Conservation (phyloP, 2,888 invertebrate genomes). For the Mesorhabditis sp. region DNA sequence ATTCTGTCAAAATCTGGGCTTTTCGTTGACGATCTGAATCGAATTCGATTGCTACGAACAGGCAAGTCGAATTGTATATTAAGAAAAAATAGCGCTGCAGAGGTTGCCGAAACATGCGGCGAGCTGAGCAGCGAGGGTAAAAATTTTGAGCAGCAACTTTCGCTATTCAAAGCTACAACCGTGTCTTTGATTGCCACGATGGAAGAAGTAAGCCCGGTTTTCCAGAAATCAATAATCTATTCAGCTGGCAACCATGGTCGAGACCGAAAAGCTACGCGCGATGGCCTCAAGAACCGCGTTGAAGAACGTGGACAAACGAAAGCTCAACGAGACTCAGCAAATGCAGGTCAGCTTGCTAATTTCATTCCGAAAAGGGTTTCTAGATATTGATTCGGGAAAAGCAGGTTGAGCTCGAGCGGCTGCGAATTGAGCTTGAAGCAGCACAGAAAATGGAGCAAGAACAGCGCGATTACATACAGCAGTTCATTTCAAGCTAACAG, state of each 20-base stretch:
- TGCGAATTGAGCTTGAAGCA: slow-evolving; percentile 24
- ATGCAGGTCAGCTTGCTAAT: slow-evolving; percentile 15
- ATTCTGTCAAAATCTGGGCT: slow-evolving; percentile 2
- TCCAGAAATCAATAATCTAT: neutral
- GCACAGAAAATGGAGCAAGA: slow-evolving; percentile 23
- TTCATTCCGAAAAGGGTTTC: neutral
- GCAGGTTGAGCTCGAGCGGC: slow-evolving; percentile 23
- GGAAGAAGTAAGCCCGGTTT: slow-evolving; percentile 13
- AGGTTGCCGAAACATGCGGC: neutral
- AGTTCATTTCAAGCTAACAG: slow-evolving; percentile 17
- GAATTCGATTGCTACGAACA: neutral
- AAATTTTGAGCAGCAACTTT: neutral
- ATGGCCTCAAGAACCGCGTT: slow-evolving; percentile 15
- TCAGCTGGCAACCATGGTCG: slow-evolving; percentile 17
- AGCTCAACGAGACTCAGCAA: slow-evolving; percentile 16
- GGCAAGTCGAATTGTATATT: neutral
- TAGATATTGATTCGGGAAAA: slow-evolving; percentile 24
- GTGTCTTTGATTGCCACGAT: slow-evolving; percentile 14
- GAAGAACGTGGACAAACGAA: slow-evolving; percentile 16
- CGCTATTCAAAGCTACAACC: slow-evolving; percentile 12
- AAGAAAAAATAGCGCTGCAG: neutral
- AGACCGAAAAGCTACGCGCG: slow-evolving; percentile 17
- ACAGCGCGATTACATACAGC: slow-evolving; percentile 21
- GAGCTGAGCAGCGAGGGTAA: slow-evolving; percentile 1
- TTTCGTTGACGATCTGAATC: slow-evolving; percentile 1